Evolutionary conservation across 2,113 vertebrate genomes (phyloP).

Genomic region (Neomonachus schauinslandi): DNA sequence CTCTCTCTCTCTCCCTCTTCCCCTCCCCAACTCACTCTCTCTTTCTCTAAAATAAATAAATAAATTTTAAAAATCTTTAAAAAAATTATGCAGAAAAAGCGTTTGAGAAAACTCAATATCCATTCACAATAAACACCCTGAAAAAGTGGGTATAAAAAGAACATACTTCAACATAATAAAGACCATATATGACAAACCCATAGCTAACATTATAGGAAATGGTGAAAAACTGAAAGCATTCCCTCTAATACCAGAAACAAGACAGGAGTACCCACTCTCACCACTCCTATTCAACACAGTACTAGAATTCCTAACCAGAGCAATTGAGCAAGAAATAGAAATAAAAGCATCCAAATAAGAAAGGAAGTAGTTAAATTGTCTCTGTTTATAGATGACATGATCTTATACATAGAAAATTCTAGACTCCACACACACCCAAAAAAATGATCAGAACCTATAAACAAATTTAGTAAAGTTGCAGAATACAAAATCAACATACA

Average conservation of each 20-base stretch:
- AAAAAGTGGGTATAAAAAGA: background rate
- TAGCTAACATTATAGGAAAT: background rate
- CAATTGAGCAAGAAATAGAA: background rate
- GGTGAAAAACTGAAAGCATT: background rate
- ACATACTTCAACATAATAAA: background rate
- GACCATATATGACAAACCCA: background rate
- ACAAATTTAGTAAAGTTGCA: background rate
- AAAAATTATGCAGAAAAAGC: background rate
- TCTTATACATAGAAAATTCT: background rate
- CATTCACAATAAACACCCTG: background rate
- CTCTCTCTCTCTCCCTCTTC: too few relatives aligned
- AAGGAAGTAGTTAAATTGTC: background rate
- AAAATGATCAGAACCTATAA: background rate
- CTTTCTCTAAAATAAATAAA: too few relatives aligned
- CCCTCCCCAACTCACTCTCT: too few relatives aligned
- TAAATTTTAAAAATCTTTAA: too few relatives aligned
- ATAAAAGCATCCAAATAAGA: background rate
- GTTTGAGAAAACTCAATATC: background rate
- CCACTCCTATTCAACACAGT: background rate
- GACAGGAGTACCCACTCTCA: background rate
- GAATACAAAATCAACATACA: background rate
- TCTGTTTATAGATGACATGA: background rate
- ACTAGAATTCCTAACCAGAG: background rate
- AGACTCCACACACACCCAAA: background rate
- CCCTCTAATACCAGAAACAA: background rate